These are phyloP conservation scores for Rhabdophis nuchalis DNA, from an alignment of 2,797 vertebrate species.

Conservation along the genomic window DNA sequence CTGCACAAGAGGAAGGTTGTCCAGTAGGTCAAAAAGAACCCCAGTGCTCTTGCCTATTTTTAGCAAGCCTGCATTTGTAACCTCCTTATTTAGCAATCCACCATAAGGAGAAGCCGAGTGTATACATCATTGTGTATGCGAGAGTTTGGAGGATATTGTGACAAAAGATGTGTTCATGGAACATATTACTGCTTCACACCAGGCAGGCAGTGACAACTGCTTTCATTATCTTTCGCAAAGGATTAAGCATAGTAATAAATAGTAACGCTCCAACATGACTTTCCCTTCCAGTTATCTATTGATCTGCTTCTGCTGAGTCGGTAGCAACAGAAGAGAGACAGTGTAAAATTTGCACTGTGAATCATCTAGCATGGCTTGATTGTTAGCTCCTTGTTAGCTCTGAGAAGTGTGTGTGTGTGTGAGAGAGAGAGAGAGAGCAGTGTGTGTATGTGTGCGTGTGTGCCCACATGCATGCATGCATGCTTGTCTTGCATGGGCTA, in stretches of 20 bases:
- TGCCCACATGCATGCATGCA: background rate
- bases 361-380: constrained; percentile 4
- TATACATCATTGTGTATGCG: constrained; percentile 7
- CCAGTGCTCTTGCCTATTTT: constrained; percentile 68
- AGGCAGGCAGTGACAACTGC: constrained; percentile 41
- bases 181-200: constrained; percentile 23
- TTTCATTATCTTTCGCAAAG: constrained; percentile 31
- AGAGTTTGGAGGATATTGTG: constrained; percentile 34
- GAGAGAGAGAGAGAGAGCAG: fast-evolving
- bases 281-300: background rate
- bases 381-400: constrained; percentile 17
- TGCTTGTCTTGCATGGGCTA: background rate
- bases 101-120: background rate
- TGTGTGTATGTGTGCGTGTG: background rate
- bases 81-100: constrained; percentile 74
- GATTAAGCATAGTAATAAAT: constrained; percentile 59
- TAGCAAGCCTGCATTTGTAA: constrained; percentile 57
- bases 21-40: constrained; percentile 23
- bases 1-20: background rate
- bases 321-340: background rate
- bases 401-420: constrained; percentile 9
- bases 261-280: constrained; percentile 24
- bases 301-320: constrained; percentile 18
- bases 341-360: background rate
- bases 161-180: constrained; percentile 13